Base-by-base conservation (phyloP, 2,888 invertebrate genomes). In the Acanthosoma haemorrhoidale region DNA sequence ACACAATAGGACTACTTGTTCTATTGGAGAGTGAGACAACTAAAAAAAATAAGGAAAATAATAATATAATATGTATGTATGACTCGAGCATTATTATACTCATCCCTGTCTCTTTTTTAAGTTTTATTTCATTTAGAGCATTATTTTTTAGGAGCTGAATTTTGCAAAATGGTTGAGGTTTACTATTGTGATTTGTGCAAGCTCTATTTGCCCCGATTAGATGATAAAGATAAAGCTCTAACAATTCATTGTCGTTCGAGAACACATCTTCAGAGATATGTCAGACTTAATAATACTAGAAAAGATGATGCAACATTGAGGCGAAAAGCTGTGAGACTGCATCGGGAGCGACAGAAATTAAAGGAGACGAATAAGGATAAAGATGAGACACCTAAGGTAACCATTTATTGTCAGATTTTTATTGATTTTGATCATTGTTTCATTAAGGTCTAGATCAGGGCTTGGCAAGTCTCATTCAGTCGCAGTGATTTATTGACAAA, bases 101-200 rank as follows among this genome's bases (percentile, higher is more conserved):
- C n/a, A n/a, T n/a, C n/a, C n/a, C n/a, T n/a, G n/a, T n/a, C n/a
- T n/a, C n/a, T n/a, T n/a, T n/a, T n/a, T n/a, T n/a, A n/a, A n/a
- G n/a, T n/a, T n/a, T n/a, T n/a, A n/a, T n/a, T n/a, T n/a, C n/a
- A n/a, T n/a, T n/a, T n/a, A n/a, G n/a, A n/a, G n/a, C n/a, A n/a
- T n/a, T 68, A 0, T 36, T 32, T 69, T 66, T 61, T 39, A 78
- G 79, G 92, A 11, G 85, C 86, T 67, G 91, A 92, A 75, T 89
- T 87, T 76, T 87, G 92, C 59, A 89, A 89, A 77, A 87, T 88
- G 77, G 84, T 91, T 67, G 89, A 91, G 80, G 90, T 90, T 11
- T 86, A 87, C 80, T 91, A 87, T 80, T 92, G 92, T 79, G 91
- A 90, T 77, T 80, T 92, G 71, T 92, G 92, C 80, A 87, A 88